Base-by-base conservation (phyloP, 2,888 invertebrate species). In the Argyresthia albistria region DNA sequence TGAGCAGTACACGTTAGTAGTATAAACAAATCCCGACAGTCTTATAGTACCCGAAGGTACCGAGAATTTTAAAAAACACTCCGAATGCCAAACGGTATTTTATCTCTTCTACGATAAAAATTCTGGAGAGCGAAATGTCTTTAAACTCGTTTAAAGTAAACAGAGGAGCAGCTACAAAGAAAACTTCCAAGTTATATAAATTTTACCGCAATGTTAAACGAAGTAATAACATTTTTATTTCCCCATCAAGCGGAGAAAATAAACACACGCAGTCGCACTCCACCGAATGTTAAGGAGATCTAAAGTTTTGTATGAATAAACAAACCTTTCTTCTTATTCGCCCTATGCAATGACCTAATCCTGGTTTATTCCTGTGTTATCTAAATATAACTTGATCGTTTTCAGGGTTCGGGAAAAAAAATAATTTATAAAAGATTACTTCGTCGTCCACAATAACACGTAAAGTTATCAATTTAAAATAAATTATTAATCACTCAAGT, bases 221-320 rank as follows among this genome's bases (percentile, higher is more conserved):
- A 59, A 74, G 70, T 70, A 69, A 70, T 76, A 74, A 72, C 67
- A 66, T 72, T 75, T 75, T 76, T 76, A 73, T 73, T 67, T 63
- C 65, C 57, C 68, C 65, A 70, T 72, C 67, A 70, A 69, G 55
- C 61, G 56, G 57, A 63, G 61, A 61, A 64, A 53, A 69, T 69
- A 66, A 65, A 68, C 64, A 66, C 59, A 57, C 58, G 58, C 57
- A 55, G 56, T 56, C 6, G 25, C 2, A 25, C 3, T 25, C 25
- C 25, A 25, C 25, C 58, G 62, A n/a, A n/a, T n/a, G 60, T 53
- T 53, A 64, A 65, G 62, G 61, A 63, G 62, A 66, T 39, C 6
- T 42, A 4, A 52, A 47, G 14, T 51, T 51, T 52, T 47, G 16
- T 25, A 25, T 25, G 25, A 25, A 25, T 2, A 6, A 25, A 25